Conservation (phyloP, 2,888 invertebrate species). For the Punctoribates punctum region DNA sequence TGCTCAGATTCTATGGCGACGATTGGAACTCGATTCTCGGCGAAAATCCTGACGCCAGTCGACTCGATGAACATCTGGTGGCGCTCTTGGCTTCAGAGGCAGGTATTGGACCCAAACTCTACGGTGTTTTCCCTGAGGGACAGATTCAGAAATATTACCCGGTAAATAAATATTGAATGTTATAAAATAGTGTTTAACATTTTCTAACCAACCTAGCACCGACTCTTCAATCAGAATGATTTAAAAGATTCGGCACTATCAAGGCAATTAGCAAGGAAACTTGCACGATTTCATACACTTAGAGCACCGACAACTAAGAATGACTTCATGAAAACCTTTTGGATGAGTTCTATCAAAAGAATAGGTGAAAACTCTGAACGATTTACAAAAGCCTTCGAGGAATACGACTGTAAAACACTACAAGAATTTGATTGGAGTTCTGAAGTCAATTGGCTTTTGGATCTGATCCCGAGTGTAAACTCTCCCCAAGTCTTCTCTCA, state of each 20-base stretch:
- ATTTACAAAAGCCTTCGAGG: not conserved
- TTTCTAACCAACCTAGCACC: too few species aligned
- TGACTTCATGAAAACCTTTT: not conserved
- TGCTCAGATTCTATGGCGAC: not conserved
- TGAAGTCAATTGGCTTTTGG: slow-evolving; percentile 27
- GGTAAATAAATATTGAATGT: too few species aligned
- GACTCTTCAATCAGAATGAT: not conserved
- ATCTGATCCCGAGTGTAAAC: not conserved
- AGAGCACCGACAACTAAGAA: slow-evolving; percentile 55
- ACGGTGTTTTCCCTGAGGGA: slow-evolving; percentile 92
- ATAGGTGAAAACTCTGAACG: not conserved
- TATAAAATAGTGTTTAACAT: too few species aligned
- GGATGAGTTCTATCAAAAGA: not conserved
- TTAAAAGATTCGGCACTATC: slow-evolving; percentile 63
- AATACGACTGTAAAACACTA: slow-evolving; percentile 19
- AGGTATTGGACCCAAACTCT: slow-evolving; percentile 78
- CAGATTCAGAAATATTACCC: slow-evolving; percentile 79
- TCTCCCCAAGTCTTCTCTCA: slow-evolving; percentile 31
- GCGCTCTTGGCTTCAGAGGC: not conserved
- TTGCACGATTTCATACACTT: not conserved
- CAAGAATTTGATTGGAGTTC: slow-evolving; percentile 7
- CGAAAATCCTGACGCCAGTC: not conserved
- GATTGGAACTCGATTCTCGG: not conserved
- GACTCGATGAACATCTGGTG: not conserved
- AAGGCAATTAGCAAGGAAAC: not conserved